phyloP scores from a whole-genome alignment of 2,797 vertebrate species.

The Epinephelus awoara region DNA sequence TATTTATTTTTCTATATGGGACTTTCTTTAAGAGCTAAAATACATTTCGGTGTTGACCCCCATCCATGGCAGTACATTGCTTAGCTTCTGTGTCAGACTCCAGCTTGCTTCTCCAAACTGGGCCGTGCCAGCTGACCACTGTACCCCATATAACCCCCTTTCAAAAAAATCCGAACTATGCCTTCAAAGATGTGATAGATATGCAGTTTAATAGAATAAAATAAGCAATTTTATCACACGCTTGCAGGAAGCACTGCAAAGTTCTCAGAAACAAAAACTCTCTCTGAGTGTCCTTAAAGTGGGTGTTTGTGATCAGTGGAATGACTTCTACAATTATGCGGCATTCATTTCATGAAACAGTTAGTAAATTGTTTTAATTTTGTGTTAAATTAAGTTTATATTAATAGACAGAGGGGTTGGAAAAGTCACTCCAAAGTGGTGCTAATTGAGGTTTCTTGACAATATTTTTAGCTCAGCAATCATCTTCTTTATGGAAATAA shows the following conservation, averaged over 20 bases:
- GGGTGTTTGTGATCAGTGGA: conserved; percentile 4
- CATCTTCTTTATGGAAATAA: not conserved
- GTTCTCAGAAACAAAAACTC: conserved; percentile 10
- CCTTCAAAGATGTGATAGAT: not conserved
- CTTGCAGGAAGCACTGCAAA: not conserved
- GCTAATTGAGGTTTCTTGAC: not conserved
- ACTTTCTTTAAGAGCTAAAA: too few relatives aligned
- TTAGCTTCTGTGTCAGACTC: too few relatives aligned
- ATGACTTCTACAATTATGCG: conserved; percentile 10
- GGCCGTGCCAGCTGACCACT: too few relatives aligned
- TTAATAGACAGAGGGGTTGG: not conserved
- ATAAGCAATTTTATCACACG: not conserved
- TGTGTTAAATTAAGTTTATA: conserved; percentile 5
- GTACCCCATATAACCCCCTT: too few relatives aligned
- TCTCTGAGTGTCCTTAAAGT: conserved; percentile 2
- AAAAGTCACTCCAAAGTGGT: not conserved
- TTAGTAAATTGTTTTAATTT: not conserved
- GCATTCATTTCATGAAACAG: conserved; percentile 11
- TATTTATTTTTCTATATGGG: too few relatives aligned
- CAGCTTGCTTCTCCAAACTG: too few relatives aligned
- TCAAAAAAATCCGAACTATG: too few relatives aligned
- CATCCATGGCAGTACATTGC: too few relatives aligned
- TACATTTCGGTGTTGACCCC: too few relatives aligned
- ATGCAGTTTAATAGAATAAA: conserved; percentile 17
- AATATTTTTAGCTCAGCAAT: conserved; percentile 2